Base-by-base conservation (phyloP, 2,888 invertebrate genomes). In the Himalopsyche japonica region DNA sequence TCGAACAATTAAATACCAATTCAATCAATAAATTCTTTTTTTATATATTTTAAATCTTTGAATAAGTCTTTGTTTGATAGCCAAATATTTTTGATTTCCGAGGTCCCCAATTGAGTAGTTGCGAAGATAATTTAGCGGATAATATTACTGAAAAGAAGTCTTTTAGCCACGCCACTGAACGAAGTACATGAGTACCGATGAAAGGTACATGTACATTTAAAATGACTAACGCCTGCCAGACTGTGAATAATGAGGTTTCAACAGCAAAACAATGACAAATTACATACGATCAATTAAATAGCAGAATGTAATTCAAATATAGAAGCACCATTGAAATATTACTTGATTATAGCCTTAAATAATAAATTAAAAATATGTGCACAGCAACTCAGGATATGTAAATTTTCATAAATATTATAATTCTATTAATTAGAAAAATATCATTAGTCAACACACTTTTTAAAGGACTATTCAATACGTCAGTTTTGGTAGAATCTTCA, bases 181-280 rank as follows among this genome's bases (percentile, higher is more conserved):
- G 27, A 30, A 30, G 70, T 70, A 70, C n/a, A 70, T 27, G 27
- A 5, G 3, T 27, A 70, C 70, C 70, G 20, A 70, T 30, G 20
- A 30, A 15, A 27, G 64, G 1, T 70, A 70, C 70, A 30, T 70
- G 70, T 70, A 30, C 70, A 27, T 27, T 70, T 70, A 30, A 70
- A 70, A 70, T 32, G 79, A 79, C 48, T 64, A 34, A 20, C 64
- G 24, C 80, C 12, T 12, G 48, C 37, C 70, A 18, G 47, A 43
- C 47, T 30, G 76, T 57, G 24, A 82, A 82, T 82, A 82, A 82
- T 79, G 57, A 32, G n/a, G 82, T 57, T 77, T 78, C 32, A n/a
- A 27, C 70, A n/a, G 34, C 49, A 34, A 27, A 64, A 76, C 64
- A 43, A 79, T 82, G 82, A 82, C 77, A 79, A 57, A 82, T 79